Conservation (phyloP, 2,797 vertebrate species). For the Leptoclinus maculatus region DNA sequence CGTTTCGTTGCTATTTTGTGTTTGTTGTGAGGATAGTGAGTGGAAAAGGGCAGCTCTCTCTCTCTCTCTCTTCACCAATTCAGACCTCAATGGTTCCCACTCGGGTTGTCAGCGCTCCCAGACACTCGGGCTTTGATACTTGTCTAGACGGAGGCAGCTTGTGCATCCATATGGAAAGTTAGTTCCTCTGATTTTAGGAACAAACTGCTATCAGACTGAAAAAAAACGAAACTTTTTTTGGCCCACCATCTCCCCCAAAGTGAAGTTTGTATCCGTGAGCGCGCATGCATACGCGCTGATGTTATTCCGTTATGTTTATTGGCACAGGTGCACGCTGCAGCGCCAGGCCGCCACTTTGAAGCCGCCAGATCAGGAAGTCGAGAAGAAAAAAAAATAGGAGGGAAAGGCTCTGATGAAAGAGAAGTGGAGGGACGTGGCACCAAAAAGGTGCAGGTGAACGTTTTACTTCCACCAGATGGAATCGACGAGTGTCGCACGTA, state of each 20-base stretch:
- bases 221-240: neutral
- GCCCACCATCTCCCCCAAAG: neutral
- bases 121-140: slow-evolving; percentile 29
- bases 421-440: slow-evolving; percentile 17
- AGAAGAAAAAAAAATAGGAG: slow-evolving; percentile 37
- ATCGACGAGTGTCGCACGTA: slow-evolving; percentile 19
- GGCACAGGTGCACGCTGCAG: slow-evolving; percentile 68
- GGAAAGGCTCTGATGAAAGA: slow-evolving; percentile 58
- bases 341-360: slow-evolving; percentile 63
- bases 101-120: slow-evolving; percentile 24
- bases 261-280: neutral
- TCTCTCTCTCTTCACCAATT: slow-evolving; percentile 7
- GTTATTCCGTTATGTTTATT: slow-evolving; percentile 67
- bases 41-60: slow-evolving; percentile 34
- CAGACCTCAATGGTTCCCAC: slow-evolving; percentile 30
- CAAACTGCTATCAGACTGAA: neutral
- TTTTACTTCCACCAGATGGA: slow-evolving; percentile 59
- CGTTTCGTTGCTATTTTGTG: slow-evolving; percentile 67
- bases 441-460: slow-evolving; percentile 37
- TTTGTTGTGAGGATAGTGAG: slow-evolving; percentile 57
- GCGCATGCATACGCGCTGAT: slow-evolving; percentile 23
- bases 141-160: slow-evolving; percentile 46
- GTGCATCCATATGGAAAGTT: slow-evolving; percentile 22
- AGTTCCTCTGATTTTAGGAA: slow-evolving; percentile 1
- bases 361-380: slow-evolving; percentile 68